Conservation (phyloP, 2,797 vertebrate species). For the Arnoldichthys spilopterus region DNA sequence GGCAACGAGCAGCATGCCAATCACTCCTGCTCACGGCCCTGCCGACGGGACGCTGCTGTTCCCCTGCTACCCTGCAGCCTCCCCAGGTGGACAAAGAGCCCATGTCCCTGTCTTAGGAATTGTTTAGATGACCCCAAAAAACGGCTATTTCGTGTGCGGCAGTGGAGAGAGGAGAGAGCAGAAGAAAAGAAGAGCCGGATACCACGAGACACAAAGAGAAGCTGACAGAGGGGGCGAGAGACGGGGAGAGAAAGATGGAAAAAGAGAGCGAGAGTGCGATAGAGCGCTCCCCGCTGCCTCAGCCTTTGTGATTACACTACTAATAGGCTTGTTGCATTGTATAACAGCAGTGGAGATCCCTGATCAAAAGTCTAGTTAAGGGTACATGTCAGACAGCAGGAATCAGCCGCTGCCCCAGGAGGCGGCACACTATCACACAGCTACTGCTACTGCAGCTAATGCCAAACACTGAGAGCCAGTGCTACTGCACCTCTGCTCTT, state of each 20-base stretch:
- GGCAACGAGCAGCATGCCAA: neutral
- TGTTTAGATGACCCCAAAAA: neutral
- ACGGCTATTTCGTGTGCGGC: neutral
- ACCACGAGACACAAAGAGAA: neutral
- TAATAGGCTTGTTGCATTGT: conserved; percentile 47
- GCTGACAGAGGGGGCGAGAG: neutral
- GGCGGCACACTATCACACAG: conserved; percentile 4
- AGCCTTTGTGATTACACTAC: conserved; percentile 41
- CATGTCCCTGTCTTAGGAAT: neutral
- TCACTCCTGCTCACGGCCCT: neutral
- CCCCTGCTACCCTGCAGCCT: neutral
- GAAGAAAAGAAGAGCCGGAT: neutral
- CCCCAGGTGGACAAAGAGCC: neutral
- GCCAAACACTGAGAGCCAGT: conserved; percentile 2
- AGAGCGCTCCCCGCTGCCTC: neutral
- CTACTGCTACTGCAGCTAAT: conserved; percentile 28
- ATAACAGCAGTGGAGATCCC: conserved; percentile 43
- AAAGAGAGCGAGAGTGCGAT: neutral
- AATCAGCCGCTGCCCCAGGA: conserved; percentile 20
- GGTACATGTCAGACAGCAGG: conserved; percentile 22
- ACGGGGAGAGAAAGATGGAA: neutral
- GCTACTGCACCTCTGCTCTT: neutral
- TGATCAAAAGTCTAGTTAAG: conserved; percentile 52
- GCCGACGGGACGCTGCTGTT: neutral
- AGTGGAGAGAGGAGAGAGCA: neutral